Base-by-base conservation (phyloP, 1,140 invertebrate species). In the Elysia chlorotica region DNA sequence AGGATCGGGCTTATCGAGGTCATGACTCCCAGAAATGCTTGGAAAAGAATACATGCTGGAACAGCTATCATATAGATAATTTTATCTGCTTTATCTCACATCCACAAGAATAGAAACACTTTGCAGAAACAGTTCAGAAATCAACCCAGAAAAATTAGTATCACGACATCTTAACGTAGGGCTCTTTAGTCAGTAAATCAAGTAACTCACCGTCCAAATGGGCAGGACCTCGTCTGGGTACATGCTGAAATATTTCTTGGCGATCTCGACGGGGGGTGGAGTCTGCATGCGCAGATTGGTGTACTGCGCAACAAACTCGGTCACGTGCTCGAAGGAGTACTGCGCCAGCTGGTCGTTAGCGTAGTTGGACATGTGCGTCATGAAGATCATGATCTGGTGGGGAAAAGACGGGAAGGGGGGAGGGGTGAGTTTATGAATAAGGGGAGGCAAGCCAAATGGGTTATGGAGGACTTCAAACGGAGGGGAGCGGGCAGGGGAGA, bases 301-400 rank as follows among this genome's bases (percentile, higher is more conserved):
- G 95, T 96, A 99, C 87, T 96, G 98, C 79, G 95, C 92, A 30
- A 99, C 90, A 88, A 98, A 99, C 88, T 96, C 95, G 70, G 99
- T 93, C 25, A 98, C 94, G 73, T 95, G 97, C 88, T 98, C 95
- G 89, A 99, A 99, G 14, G 96, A 98, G 88, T 98, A 99, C 28
- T 98, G 88, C 0, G 95, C 98, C 73, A 99, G 89, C 33, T 97
- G 91, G 89, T 99, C 98, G 88, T 97, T 98, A 37, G 95, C 97
- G 88, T 99, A 99, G 89, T 99, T 99, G 38, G 96, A 97, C 92
- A 99, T 95, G 89, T 99, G 98, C 6, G 97, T 99, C 98, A 99
- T 99, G 88, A 99, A 99, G 80, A 99, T 95, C 87, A 96, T 98
- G 73, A 99, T 96, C 95, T 97, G 89, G 59, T n/a, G n/a, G n/a